phyloP scores from a whole-genome alignment of 2,888 invertebrate species.

The Cyrtodaria siliqua region DNA sequence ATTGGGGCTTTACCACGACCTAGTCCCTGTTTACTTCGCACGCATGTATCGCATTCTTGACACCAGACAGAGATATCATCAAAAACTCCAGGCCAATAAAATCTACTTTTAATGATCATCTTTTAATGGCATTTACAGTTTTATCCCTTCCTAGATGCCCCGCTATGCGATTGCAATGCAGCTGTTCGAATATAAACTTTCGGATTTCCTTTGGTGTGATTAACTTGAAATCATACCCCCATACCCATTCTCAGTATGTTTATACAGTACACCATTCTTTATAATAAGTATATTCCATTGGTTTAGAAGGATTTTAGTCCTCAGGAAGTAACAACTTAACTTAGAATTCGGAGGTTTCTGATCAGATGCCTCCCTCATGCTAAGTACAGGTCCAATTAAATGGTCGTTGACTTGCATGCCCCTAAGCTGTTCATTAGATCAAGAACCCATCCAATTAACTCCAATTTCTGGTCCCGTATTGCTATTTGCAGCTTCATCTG shows the following conservation, averaged over 20 bases:
- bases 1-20: slow-evolving; percentile 20
- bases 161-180: too few relatives aligned
- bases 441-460: too few relatives aligned
- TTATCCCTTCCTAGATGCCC: slow-evolving; percentile 59
- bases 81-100: slow-evolving; percentile 57
- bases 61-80: slow-evolving; percentile 49
- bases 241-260: neutral
- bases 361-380: neutral
- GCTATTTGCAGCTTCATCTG: too few relatives aligned
- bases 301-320: too few relatives aligned
- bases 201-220: too few relatives aligned
- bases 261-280: neutral
- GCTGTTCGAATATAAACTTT: too few relatives aligned
- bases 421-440: too few relatives aligned
- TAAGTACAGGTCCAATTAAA: neutral
- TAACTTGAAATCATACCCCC: too few relatives aligned
- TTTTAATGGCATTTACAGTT: slow-evolving; percentile 51
- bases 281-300: neutral
- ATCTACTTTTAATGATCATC: slow-evolving; percentile 43
- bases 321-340: too few relatives aligned
- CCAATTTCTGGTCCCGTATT: too few relatives aligned
- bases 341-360: too few relatives aligned
- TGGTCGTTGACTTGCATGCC: neutral
- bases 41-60: slow-evolving; percentile 47
- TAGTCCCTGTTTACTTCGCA: slow-evolving; percentile 49